Percentiles rank a stretch among this genome's conserved stretches.
phyloP scores from a whole-genome alignment of 2,888 invertebrate species.

The Merodon equestris region DNA sequence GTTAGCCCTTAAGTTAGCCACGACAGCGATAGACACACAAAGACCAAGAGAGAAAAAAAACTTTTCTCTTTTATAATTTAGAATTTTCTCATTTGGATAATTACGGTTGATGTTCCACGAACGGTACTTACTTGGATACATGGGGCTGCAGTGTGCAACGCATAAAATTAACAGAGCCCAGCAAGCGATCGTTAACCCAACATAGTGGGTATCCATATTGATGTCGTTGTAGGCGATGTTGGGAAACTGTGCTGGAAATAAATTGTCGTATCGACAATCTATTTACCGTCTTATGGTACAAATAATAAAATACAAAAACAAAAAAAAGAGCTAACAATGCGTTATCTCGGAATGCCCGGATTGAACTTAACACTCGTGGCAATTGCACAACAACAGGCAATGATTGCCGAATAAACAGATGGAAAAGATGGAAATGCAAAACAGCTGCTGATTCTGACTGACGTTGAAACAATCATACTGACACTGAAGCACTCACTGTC shows the following conservation, averaged over 20 bases:
- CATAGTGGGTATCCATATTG: constrained; percentile 65
- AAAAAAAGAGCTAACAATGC: not conserved
- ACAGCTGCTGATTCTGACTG: constrained; percentile 52
- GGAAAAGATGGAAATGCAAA: constrained; percentile 43
- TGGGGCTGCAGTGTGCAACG: constrained; percentile 75
- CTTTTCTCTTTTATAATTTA: constrained; percentile 11
- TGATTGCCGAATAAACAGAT: constrained; percentile 34
- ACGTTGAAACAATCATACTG: constrained; percentile 59
- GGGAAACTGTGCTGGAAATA: constrained; percentile 37
- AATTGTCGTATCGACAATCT: constrained; percentile 8
- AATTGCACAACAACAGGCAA: constrained; percentile 35
- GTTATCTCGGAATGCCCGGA: constrained; percentile 41
- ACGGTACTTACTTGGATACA: constrained; percentile 76
- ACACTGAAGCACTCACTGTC: constrained; percentile 40
- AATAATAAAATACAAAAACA: constrained; percentile 2
- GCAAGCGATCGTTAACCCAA: constrained; percentile 73
- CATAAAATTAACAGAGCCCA: constrained; percentile 73
- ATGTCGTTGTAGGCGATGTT: constrained; percentile 33
- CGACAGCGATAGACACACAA: constrained; percentile 1
- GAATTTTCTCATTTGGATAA: constrained; percentile 18
- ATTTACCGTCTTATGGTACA: no score
- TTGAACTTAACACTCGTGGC: constrained; percentile 46
- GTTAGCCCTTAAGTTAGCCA: no score
- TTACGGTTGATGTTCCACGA: constrained; percentile 43
- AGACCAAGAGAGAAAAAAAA: constrained; percentile 1